A percentile compares a stretch with the other conserved stretches of the same genome.
These are phyloP conservation scores for Bubo scandiacus DNA, from an alignment of 2,113 vertebrate species.

Conservation along the genomic window DNA sequence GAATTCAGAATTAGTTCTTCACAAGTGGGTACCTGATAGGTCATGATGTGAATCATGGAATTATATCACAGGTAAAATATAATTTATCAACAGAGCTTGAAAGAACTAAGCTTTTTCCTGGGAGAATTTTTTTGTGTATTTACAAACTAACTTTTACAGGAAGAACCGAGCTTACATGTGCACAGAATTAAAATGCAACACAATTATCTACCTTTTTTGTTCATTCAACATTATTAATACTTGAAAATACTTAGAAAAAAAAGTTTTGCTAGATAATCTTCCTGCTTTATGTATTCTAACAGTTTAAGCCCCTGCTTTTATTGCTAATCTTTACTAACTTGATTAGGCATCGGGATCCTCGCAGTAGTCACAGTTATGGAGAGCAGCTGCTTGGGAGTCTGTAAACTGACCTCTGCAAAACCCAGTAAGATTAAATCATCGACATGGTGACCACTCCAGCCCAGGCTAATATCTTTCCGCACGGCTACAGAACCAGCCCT, in stretches of 20 bases:
- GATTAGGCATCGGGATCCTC: neutral
- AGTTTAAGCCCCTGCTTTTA: neutral
- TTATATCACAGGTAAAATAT: neutral
- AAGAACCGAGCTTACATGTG: neutral
- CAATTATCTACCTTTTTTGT: neutral
- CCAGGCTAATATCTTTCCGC: neutral
- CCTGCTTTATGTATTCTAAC: neutral
- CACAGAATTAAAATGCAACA: neutral
- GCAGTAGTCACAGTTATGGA: neutral
- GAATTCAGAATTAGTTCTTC: constrained; percentile 9
- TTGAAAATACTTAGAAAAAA: neutral
- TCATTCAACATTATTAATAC: neutral
- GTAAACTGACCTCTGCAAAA: neutral
- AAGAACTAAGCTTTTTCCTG: neutral
- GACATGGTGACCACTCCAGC: neutral
- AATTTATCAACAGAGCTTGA: neutral
- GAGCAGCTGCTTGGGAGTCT: constrained; percentile 31
- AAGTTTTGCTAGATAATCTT: neutral
- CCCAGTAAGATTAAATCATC: neutral
- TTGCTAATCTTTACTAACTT: constrained; percentile 9
- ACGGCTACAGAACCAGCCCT: neutral
- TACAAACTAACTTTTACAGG: neutral
- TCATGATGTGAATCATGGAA: neutral
- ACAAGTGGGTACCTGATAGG: neutral
- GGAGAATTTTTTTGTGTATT: neutral